These are phyloP conservation scores for Synergus gifuensis DNA, from an alignment of 2,888 invertebrate species.

Conservation along the genomic window DNA sequence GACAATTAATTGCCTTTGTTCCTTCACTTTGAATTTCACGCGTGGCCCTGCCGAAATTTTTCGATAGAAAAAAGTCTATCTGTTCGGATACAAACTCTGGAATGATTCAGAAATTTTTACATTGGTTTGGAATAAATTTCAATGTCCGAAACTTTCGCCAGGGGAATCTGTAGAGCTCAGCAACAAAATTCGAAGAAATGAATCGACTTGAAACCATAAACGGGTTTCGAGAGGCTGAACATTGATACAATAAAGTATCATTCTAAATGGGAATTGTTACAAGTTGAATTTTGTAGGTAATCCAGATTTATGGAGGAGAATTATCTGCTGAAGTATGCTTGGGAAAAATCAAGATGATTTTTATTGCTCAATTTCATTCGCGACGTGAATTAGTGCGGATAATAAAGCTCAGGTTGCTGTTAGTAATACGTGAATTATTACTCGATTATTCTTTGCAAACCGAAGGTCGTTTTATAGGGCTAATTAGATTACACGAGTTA, in stretches of 20 bases:
- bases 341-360: background rate
- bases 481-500: background rate
- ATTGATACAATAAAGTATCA: background rate
- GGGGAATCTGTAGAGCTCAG: no score
- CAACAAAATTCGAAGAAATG: background rate
- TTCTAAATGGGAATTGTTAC: background rate
- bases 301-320: background rate
- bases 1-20: slow-evolving; percentile 37
- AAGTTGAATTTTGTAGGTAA: background rate
- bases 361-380: slow-evolving; percentile 12
- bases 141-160: no score
- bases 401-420: slow-evolving; percentile 3
- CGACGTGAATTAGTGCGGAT: background rate
- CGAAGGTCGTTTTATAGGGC: background rate
- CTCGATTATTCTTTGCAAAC: background rate
- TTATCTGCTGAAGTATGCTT: slow-evolving; percentile 2
- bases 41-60: no score
- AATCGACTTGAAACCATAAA: background rate
- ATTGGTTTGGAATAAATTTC: no score
- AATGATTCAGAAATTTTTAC: no score
- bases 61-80: no score
- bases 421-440: background rate
- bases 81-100: no score
- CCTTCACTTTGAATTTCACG: slow-evolving; percentile 1
- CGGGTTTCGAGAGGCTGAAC: background rate